These are phyloP conservation scores for Hymenopus coronatus DNA, from an alignment of 2,888 invertebrate genomes.

Conservation along the genomic window DNA sequence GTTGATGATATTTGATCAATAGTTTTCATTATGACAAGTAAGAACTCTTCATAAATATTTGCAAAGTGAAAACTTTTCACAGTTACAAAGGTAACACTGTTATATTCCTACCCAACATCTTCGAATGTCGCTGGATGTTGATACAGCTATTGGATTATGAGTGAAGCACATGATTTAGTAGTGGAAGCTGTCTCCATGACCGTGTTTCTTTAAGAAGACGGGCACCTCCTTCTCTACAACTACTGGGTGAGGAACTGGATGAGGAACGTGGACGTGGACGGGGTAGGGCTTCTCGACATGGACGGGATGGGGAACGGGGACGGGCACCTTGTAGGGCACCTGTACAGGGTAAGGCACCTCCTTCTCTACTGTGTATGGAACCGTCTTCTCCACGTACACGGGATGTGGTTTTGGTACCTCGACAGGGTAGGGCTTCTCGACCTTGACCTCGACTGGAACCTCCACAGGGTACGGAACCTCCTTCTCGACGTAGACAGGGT, in stretches of 20 bases:
- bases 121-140: too few species aligned
- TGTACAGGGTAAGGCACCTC: constrained; percentile 53
- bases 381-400: constrained; percentile 40
- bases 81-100: too few species aligned
- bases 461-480: constrained; percentile 33
- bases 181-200: not conserved
- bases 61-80: too few species aligned
- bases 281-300: constrained; percentile 51
- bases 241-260: constrained; percentile 1
- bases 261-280: not conserved
- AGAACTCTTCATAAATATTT: too few species aligned
- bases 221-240: constrained; percentile 5
- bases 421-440: constrained; percentile 59
- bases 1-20: too few species aligned
- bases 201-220: not conserved
- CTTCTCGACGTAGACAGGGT: constrained; percentile 46
- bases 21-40: too few species aligned
- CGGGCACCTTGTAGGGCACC: constrained; percentile 46
- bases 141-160: not conserved
- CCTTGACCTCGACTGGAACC: constrained; percentile 44
- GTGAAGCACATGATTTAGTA: not conserved
- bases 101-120: too few species aligned
- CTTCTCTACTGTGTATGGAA: constrained; percentile 45
- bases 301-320: constrained; percentile 47
- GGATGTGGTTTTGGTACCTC: constrained; percentile 53